These are phyloP conservation scores for Aspiorhynchus laticeps DNA, from an alignment of 2,113 vertebrate species.

Conservation along the genomic window DNA sequence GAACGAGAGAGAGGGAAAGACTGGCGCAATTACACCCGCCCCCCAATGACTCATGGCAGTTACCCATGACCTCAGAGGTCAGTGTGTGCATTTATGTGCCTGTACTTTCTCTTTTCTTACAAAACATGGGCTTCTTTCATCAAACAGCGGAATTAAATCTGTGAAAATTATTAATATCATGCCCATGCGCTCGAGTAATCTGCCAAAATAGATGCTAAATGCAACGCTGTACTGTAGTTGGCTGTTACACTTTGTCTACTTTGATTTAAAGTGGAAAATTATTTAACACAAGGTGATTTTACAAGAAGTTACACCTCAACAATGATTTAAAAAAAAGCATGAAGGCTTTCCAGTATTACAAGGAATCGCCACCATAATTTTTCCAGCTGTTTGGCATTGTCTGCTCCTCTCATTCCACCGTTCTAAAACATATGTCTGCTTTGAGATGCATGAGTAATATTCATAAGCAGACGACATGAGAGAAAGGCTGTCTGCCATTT, in stretches of 20 bases:
- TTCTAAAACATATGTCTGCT: neutral
- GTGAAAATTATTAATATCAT: neutral
- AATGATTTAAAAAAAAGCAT: neutral
- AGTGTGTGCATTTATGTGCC: neutral
- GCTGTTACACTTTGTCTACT: conserved; percentile 6
- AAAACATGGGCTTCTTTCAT: neutral
- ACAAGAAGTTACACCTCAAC: neutral
- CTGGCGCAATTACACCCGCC: conserved; percentile 19
- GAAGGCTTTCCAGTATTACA: conserved; percentile 15
- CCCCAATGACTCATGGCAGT: conserved; percentile 5
- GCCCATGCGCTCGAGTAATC: neutral
- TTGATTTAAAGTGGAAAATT: conserved; percentile 14
- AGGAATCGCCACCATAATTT: neutral
- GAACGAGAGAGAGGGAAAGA: conserved; percentile 5
- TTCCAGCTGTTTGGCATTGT: conserved; percentile 8
- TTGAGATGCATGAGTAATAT: conserved; percentile 1
- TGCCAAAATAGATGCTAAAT: neutral
- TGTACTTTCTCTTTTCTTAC: neutral
- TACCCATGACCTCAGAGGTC: conserved; percentile 16
- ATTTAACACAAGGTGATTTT: neutral
- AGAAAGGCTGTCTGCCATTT: conserved; percentile 10
- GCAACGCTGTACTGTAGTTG: neutral
- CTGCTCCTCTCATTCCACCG: neutral
- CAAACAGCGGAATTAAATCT: neutral
- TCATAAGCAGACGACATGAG: neutral